Conservation (phyloP, 2,888 invertebrate genomes). For the Apodemia duryi region DNA sequence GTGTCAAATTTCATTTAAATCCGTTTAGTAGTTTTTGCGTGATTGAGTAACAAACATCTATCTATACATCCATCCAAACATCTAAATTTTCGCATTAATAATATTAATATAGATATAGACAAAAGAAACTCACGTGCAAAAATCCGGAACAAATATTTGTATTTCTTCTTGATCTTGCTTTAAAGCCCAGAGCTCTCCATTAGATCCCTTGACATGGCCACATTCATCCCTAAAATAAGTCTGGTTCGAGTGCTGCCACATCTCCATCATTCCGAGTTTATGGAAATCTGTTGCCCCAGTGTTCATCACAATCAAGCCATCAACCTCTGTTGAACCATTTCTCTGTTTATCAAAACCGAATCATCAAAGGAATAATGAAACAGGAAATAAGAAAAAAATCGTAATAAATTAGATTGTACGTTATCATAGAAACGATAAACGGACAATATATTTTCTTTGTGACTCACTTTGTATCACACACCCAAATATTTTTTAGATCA, state of each 20-base stretch:
- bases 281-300: constrained; percentile 84
- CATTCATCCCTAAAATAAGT: constrained; percentile 82
- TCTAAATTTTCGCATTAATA: too few species aligned
- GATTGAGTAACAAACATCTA: too few species aligned
- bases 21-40: too few species aligned
- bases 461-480: too few species aligned
- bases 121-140: constrained; percentile 83
- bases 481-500: too few species aligned
- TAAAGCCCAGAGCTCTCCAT: constrained; percentile 91
- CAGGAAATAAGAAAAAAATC: background rate
- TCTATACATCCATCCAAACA: too few species aligned
- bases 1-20: too few species aligned
- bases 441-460: too few species aligned
- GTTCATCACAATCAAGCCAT: constrained; percentile 88
- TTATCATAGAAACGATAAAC: background rate
- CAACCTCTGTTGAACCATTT: constrained; percentile 84
- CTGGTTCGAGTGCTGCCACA: constrained; percentile 83
- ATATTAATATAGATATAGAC: too few species aligned
- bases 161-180: constrained; percentile 76
- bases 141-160: constrained; percentile 85
- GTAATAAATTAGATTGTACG: background rate
- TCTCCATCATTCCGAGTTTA: constrained; percentile 82
- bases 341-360: constrained; percentile 76
- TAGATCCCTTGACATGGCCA: constrained; percentile 84
- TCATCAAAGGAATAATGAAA: background rate